Evolutionary conservation across 2,888 invertebrate species (phyloP).

Genomic region (Parnassius orleans): DNA sequence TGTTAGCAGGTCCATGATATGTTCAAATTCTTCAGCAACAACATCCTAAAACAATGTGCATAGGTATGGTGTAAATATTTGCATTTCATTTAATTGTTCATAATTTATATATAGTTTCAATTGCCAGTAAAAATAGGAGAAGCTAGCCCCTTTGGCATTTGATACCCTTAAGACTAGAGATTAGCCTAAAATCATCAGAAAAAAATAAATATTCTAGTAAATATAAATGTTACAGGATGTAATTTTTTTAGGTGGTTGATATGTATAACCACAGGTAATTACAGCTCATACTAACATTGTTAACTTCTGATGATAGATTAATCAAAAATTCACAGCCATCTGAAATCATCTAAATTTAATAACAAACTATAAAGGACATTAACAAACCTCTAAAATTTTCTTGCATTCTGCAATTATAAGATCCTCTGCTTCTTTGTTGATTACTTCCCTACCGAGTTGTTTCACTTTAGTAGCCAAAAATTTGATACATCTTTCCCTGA

Average conservation of each 20-base stretch:
- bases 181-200: too few relatives aligned
- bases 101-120: not conserved
- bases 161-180: too few relatives aligned
- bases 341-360: not conserved
- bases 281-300: too few relatives aligned
- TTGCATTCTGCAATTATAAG: constrained; percentile 91
- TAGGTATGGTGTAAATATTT: not conserved
- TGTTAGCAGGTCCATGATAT: constrained; percentile 91
- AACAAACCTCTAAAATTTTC: constrained; percentile 87
- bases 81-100: not conserved
- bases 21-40: constrained; percentile 94
- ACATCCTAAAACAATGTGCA: constrained; percentile 84
- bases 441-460: constrained; percentile 87
- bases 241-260: too few relatives aligned
- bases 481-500: constrained; percentile 92
- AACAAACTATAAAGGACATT: not conserved
- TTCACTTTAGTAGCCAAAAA: constrained; percentile 93
- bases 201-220: too few relatives aligned
- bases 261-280: too few relatives aligned
- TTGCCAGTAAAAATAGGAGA: too few relatives aligned
- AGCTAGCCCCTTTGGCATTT: too few relatives aligned
- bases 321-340: not conserved
- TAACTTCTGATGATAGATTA: too few relatives aligned
- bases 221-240: too few relatives aligned
- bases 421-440: constrained; percentile 93